Evolutionary conservation across 2,797 vertebrate species (phyloP), one percentile per base, ranked within the genome.

Genomic region (Adelosebastes latens): DNA sequence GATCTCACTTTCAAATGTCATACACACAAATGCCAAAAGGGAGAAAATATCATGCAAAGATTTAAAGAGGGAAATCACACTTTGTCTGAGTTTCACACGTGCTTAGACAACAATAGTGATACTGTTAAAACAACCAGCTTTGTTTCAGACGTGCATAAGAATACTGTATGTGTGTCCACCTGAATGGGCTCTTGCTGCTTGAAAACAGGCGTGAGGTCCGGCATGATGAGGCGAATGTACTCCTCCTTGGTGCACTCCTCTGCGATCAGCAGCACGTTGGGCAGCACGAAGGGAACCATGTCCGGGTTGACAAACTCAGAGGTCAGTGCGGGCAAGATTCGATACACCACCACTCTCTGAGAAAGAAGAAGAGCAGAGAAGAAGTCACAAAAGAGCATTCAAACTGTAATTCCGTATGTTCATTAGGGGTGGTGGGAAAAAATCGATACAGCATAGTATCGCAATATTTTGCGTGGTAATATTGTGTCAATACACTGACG

Each of bases 241-340:
- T 99, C 99, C 77, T 99, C 98, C 95, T 99, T 99, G 88, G 97
- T 99, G 90, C 99, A 99, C 63, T 99, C 97, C 80, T 99, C 99
- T 0, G 98, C 98, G 75, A 99, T 99, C 12, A 99, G 94, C 83
- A 99, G 96, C 90, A 99, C 99, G 0, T 99, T 99, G 79, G 98
- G 99, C 82, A 99, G 93, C 82, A 99, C 97, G 68, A 99, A 99
- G 53, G 99, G 99, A 84, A 99, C 99, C 99, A 99, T 99, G 88
- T 99, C 98, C 4, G 97, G 98, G 88, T 99, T 99, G 84, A 99
- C 95, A 77, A 99, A 99, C 90, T 99, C 99, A 0, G 98, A 97
- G 24, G 97, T 97, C 94, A 99, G 92, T 16, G 94, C 95, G 2
- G 98, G 98, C 71, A 99, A 94, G 95, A 99, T 97, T 55, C 98